Evolutionary conservation across 2,888 invertebrate genomes (phyloP).

Genomic region (Andrena bicolor): DNA sequence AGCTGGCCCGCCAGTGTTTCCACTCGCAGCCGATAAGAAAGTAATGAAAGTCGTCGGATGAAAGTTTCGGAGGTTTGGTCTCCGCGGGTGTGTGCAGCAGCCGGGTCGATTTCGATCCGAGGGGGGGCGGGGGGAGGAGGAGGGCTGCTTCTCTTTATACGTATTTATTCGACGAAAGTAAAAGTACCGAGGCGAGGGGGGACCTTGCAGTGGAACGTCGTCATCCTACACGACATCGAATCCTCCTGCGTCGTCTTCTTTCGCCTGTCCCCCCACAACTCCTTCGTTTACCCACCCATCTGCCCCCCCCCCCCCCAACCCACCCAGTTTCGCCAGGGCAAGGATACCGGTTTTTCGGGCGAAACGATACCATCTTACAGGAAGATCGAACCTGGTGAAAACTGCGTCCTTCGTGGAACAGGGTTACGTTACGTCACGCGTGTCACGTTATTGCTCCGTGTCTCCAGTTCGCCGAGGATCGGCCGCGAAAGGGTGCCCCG

Average conservation of each 20-base stretch:
- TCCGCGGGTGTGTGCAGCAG: constrained; percentile 11
- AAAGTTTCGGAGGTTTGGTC: constrained; percentile 75
- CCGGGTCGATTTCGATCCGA: constrained; percentile 28
- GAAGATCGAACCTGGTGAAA: constrained; percentile 73
- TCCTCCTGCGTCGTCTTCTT: constrained; percentile 34
- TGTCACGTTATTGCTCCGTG: constrained; percentile 32
- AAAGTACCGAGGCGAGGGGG: constrained; percentile 67
- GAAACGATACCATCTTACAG: constrained; percentile 73
- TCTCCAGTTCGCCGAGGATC: neutral
- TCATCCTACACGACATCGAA: constrained; percentile 60
- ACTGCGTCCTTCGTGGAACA: constrained; percentile 71
- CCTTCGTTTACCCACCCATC: neutral
- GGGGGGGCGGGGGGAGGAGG: neutral
- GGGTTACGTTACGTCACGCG: constrained; percentile 70
- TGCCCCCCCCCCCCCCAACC: neutral
- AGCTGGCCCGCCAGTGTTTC: constrained; percentile 68
- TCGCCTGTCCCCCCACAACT: neutral
- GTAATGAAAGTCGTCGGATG: constrained; percentile 81
- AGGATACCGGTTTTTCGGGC: constrained; percentile 68
- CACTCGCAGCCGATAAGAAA: constrained; percentile 81
- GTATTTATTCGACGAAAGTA: constrained; percentile 74
- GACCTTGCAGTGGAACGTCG: constrained; percentile 64
- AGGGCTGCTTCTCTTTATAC: constrained; percentile 35
- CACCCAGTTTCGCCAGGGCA: constrained; percentile 11
- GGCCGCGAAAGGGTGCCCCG: neutral